These are phyloP conservation scores for Rhyacophila evoluta DNA, from an alignment of 2,888 invertebrate species.

Conservation along the genomic window DNA sequence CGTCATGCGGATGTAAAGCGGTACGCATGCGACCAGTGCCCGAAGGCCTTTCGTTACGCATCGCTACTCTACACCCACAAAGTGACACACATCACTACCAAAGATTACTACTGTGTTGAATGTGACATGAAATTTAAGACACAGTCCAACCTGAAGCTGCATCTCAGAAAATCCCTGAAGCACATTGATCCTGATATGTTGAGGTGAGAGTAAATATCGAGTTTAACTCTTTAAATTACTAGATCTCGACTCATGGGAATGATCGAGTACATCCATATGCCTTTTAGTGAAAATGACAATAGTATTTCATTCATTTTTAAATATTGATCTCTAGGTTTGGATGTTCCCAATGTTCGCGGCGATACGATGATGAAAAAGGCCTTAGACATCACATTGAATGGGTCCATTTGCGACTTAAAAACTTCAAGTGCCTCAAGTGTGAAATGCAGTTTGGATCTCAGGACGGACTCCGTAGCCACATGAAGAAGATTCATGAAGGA, in stretches of 20 bases:
- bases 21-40: constrained; percentile 60
- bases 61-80: constrained; percentile 61
- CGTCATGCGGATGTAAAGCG: constrained; percentile 62
- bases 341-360: constrained; percentile 41
- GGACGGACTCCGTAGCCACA: constrained; percentile 57
- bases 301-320: too few relatives aligned
- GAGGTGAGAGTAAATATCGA: constrained; percentile 46
- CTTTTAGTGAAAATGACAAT: too few relatives aligned
- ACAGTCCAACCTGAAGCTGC: constrained; percentile 49
- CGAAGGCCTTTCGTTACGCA: constrained; percentile 61
- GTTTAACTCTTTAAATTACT: too few relatives aligned
- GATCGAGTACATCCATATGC: too few relatives aligned
- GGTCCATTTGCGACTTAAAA: constrained; percentile 43
- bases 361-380: constrained; percentile 40
- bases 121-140: constrained; percentile 62
- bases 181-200: constrained; percentile 48
- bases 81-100: constrained; percentile 58
- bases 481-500: constrained; percentile 56
- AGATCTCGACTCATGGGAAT: too few relatives aligned
- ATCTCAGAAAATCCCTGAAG: constrained; percentile 49
- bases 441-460: constrained; percentile 56
- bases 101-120: constrained; percentile 66
- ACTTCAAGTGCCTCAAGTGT: constrained; percentile 57
- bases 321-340: constrained; percentile 40
- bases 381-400: constrained; percentile 46